Evolutionary conservation across 2,888 invertebrate species (phyloP).

Genomic region (Slavum lentiscoides): DNA sequence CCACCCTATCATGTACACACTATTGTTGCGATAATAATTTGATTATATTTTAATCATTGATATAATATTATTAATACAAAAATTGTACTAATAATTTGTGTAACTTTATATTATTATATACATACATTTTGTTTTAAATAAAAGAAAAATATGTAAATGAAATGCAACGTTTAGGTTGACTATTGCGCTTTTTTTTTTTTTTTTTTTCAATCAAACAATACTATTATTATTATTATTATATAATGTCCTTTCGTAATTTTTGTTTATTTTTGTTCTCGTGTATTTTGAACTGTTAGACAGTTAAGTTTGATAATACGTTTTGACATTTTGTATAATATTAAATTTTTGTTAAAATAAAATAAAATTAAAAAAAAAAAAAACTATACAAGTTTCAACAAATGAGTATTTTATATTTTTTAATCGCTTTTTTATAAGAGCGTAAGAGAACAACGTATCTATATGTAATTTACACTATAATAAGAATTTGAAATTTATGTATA

Average conservation of each 20-base stretch:
- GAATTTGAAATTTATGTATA: too few relatives aligned
- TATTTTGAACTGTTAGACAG: conserved; percentile 50
- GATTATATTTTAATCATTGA: too few relatives aligned
- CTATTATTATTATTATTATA: conserved; percentile 24
- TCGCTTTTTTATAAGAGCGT: too few relatives aligned
- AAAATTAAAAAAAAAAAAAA: conserved; percentile 1
- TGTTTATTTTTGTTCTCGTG: conserved; percentile 38
- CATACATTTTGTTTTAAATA: conserved; percentile 2
- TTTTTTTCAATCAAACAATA: neutral
- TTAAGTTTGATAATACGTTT: conserved; percentile 48
- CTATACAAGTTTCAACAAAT: neutral
- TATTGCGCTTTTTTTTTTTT: neutral
- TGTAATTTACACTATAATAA: too few relatives aligned
- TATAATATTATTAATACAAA: too few relatives aligned
- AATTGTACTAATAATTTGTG: neutral
- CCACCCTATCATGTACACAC: too few relatives aligned
- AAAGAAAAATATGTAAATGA: neutral
- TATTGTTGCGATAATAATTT: too few relatives aligned
- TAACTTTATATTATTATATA: neutral
- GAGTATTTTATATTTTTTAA: neutral
- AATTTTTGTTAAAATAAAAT: conserved; percentile 47
- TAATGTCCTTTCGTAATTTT: conserved; percentile 21
- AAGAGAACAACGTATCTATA: too few relatives aligned
- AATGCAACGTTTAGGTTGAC: conserved; percentile 31
- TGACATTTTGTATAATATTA: conserved; percentile 40